phyloP scores from a whole-genome alignment of 2,797 vertebrate genomes.

The Mionectes olivaceus region DNA sequence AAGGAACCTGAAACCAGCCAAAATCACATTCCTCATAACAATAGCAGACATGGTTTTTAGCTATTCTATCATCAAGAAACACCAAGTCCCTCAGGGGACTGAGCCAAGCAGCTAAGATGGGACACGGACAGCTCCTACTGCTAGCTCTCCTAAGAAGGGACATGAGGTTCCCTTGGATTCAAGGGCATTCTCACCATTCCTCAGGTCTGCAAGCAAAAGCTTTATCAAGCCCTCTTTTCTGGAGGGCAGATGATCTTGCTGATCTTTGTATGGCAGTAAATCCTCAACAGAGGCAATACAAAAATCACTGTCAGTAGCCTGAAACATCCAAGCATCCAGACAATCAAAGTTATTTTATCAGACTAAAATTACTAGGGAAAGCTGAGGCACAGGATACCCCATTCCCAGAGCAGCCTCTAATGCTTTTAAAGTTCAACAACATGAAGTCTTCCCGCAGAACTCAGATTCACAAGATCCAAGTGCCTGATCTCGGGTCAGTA shows the following conservation, averaged over 20 bases:
- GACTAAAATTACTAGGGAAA: neutral
- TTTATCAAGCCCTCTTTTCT: neutral
- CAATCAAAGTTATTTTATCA: neutral
- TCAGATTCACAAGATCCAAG: neutral
- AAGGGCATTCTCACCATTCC: neutral
- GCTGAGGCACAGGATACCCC: neutral
- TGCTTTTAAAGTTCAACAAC: neutral
- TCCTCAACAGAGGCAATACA: neutral
- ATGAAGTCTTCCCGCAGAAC: neutral
- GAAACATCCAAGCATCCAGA: neutral
- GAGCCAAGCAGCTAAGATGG: neutral
- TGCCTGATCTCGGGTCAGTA: neutral
- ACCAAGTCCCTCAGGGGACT: rapidly evolving
- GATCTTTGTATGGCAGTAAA: neutral
- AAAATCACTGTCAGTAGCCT: neutral
- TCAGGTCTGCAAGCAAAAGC: neutral
- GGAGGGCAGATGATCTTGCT: neutral
- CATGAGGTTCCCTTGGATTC: neutral
- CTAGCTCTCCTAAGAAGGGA: neutral
- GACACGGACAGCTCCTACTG: rapidly evolving
- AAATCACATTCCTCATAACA: neutral
- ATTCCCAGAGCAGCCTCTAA: neutral
- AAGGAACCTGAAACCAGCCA: neutral
- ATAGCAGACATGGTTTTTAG: neutral
- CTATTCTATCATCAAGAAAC: neutral